These are phyloP conservation scores for Triplophysa siluroides DNA, from an alignment of 2,113 vertebrate species.

Conservation along the genomic window DNA sequence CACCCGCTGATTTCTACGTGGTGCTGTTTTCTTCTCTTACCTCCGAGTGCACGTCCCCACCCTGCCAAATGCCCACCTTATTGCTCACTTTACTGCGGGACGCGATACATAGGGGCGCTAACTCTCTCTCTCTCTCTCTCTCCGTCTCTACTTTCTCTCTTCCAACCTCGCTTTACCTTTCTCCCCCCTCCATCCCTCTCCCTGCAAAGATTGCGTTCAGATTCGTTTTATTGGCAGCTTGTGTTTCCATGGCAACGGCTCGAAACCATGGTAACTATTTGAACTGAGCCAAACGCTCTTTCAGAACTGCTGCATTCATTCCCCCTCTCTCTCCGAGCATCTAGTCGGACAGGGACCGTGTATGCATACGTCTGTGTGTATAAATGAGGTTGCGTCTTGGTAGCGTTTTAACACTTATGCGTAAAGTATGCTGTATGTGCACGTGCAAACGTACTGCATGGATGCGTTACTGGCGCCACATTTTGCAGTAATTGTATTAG, in stretches of 20 bases:
- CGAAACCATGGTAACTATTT: slow-evolving; percentile 79
- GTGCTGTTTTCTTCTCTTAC: slow-evolving; percentile 54
- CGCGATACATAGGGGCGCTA: slow-evolving; percentile 18
- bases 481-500: not conserved
- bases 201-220: slow-evolving; percentile 71
- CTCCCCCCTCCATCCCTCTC: slow-evolving; percentile 66
- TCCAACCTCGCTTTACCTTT: slow-evolving; percentile 18
- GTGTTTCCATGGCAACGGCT: slow-evolving; percentile 81
- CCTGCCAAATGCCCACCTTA: not conserved
- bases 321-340: slow-evolving; percentile 44
- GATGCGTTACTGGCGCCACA: not conserved
- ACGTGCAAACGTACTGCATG: not conserved
- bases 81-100: slow-evolving; percentile 39
- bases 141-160: slow-evolving; percentile 1
- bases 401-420: not conserved
- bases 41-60: slow-evolving; percentile 6
- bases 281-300: slow-evolving; percentile 73
- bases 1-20: slow-evolving; percentile 56
- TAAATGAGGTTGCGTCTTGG: slow-evolving; percentile 20
- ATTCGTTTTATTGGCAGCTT: slow-evolving; percentile 79
- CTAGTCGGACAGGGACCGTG: slow-evolving; percentile 33
- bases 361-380: slow-evolving; percentile 47
- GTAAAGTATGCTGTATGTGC: not conserved
- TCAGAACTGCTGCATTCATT: slow-evolving; percentile 69
- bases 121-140: slow-evolving; percentile 12